Evolutionary conservation across 53 echinoderm and acorn worm genomes (phyloP).

Genomic region (Zoroaster sp.): DNA sequence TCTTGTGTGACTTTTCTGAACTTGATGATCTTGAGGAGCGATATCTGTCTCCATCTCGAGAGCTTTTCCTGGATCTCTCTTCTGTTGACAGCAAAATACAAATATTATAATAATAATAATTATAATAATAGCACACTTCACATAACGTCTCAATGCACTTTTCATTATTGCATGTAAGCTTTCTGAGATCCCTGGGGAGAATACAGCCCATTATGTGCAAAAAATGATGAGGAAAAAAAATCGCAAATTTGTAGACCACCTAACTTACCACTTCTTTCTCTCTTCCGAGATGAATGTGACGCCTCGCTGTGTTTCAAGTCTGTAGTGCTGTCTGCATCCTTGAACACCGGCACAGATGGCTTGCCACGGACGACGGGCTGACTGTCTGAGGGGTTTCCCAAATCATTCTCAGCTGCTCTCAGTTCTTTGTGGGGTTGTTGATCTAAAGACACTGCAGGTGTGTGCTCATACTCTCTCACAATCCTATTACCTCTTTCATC

Average conservation of each 20-base stretch:
- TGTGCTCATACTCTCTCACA: background rate
- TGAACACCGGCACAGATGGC: background rate
- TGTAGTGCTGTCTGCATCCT: background rate
- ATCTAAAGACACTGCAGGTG: background rate
- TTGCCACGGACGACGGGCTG: background rate
- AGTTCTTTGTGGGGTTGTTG: background rate
- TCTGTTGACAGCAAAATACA: background rate
- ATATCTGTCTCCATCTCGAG: background rate
- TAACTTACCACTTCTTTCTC: too few species aligned
- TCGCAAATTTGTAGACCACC: too few species aligned
- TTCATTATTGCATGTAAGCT: too few species aligned
- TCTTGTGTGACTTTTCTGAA: background rate
- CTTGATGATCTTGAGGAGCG: background rate
- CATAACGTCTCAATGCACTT: too few species aligned
- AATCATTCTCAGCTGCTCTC: background rate
- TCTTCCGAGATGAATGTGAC: background rate
- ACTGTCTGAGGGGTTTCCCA: background rate
- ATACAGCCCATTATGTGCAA: too few species aligned
- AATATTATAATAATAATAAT: too few species aligned
- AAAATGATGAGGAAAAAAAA: too few species aligned
- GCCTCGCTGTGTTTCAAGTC: background rate
- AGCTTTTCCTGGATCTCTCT: background rate
- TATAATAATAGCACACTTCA: too few species aligned
- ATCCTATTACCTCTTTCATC: background rate
- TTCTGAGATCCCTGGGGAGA: too few species aligned